Evolutionary conservation across 2,888 invertebrate species (phyloP), one percentile per base, ranked within the genome.

Genomic region (Alitta virens): DNA sequence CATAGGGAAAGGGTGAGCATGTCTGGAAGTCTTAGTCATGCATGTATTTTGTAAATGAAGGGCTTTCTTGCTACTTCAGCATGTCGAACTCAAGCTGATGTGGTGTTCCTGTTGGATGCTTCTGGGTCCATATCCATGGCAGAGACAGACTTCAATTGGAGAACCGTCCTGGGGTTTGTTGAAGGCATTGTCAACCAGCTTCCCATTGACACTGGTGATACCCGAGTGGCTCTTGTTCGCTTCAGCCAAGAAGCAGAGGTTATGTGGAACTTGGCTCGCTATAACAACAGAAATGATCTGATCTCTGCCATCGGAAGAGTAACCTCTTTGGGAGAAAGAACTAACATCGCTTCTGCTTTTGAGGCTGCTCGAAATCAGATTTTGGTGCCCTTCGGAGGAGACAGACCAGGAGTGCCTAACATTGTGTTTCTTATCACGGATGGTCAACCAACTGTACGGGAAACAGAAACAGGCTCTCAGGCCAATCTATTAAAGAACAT

Each of bases 291-390:
- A 42, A 56, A 54, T 2, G 71, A 64, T 9, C 63, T 76, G 1
- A 63, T 71, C 38, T 58, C 56, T 12, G 75, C 75, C 23, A 73
- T 77, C 27, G 72, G 72, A 43, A 63, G 66, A 2, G 73, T 77
- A 5, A 69, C 71, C 2, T 75, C 74, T 57, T 68, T 68, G 2
- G 75, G 69, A 51, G 77, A 75, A 40, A 74, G 74, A 43, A 77
- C 75, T 9, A 77, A 77, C 59, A 77, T 75, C 3, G 75, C 74
- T 5, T 74, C 70, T 62, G 75, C 69, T 16, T 61, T 77, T 0
- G 64, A 65, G 18, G 66, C 66, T 5, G 75, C 74, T 74, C 64
- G 73, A 38, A 62, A 67, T 7, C 58, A 69, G 27, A 70, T 75
- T 70, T 33, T 33, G 12, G 33, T 33, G 33, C 33, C 33, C 33